Conservation (phyloP, 2,113 vertebrate species). For the Jaculus jaculus region DNA sequence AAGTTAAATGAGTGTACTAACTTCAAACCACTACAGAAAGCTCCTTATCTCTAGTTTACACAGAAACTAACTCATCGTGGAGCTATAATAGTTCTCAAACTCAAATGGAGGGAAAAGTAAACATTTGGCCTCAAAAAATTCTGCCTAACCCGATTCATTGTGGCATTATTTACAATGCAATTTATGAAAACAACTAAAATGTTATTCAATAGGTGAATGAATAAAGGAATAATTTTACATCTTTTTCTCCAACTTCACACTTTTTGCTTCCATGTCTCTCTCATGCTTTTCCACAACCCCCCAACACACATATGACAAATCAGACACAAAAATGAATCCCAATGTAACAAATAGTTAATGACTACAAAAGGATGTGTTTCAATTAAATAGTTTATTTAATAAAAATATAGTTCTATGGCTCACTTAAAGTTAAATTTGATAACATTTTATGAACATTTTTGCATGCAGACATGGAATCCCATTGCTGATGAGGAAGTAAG, state of each 20-base stretch:
- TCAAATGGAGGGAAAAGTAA: too few relatives aligned
- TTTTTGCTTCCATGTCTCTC: not conserved
- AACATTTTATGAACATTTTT: not conserved
- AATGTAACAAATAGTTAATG: not conserved
- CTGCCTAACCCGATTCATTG: not conserved
- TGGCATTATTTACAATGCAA: not conserved
- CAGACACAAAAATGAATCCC: fast-evolving
- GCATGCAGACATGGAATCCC: not conserved
- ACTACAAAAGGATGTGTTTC: not conserved
- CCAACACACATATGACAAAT: not conserved
- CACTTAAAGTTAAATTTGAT: not conserved
- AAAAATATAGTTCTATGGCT: not conserved
- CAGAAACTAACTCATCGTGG: too few relatives aligned
- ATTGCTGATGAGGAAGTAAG: not conserved
- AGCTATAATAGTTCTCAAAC: too few relatives aligned
- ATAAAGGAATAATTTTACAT: not conserved
- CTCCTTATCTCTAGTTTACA: too few relatives aligned
- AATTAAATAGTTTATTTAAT: conserved; percentile 18
- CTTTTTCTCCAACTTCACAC: not conserved
- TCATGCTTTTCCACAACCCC: too few relatives aligned
- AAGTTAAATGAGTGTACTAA: too few relatives aligned
- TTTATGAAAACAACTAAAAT: not conserved
- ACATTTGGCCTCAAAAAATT: too few relatives aligned
- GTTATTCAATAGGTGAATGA: too few relatives aligned
- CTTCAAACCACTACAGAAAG: too few relatives aligned